Evolutionary conservation across 2,113 vertebrate species (phyloP), one percentile per base, ranked within the genome.

Genomic region (Leptosomus discolor): DNA sequence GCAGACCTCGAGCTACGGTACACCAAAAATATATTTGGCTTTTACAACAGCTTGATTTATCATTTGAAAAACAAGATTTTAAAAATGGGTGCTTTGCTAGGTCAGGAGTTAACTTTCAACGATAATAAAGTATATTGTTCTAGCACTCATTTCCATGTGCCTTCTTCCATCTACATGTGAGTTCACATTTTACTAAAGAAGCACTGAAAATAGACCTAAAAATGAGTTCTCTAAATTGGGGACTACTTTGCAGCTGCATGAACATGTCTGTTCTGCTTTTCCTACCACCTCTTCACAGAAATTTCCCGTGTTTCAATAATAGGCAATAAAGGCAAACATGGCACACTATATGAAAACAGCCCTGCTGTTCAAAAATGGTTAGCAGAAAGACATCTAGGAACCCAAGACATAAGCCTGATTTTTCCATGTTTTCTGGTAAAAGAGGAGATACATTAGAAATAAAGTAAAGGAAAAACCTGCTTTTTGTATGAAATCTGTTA

Each of bases 51-150:
- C 32, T 64, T 68, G 56, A 90, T 91, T 84, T 91, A 84, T 60
- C 39, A 86, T 70, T 48, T 87, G 60, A 81, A 92, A 95, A 95
- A 45, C 63, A 95, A n/a, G 39, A 63, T 73, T 90, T 92, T 41
- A 61, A 92, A 95, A 81, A 17, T 64, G 43, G 2, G 22, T 70
- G 79, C 71, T 67, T 58, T 83, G 67, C 58, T 83, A 74, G 81
- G 79, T 91, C 76, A 94, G 85, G 30, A 92, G n/a, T 45, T 70
- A 75, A 85, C 70, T 90, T 86, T 12, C 79, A 75, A 9, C 23
- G 37, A 58, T 21, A 78, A 22, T 37, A 1, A 88, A 16, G 7
- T 12, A 34, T 29, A 54, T 8, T 60, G 39, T 51, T 88, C 11
- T 39, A 90, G 64, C n/a, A 71, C 34, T 77, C 21, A 19, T 43